Evolutionary conservation across 2,797 vertebrate species (phyloP), one percentile per base, ranked within the genome.

Genomic region (Uromys caudimaculatus): DNA sequence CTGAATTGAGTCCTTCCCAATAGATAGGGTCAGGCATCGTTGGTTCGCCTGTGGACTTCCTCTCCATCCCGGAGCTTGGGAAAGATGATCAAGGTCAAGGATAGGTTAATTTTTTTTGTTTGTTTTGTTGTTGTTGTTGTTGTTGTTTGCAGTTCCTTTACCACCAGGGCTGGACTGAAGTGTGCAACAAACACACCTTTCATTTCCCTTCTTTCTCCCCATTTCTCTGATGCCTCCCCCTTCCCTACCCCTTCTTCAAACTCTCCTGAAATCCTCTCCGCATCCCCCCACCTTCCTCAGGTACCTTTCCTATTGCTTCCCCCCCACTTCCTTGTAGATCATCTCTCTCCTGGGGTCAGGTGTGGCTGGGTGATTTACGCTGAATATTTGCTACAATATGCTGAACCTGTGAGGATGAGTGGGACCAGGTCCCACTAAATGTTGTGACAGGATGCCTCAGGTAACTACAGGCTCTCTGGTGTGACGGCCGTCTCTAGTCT

Each of bases 81-180:
- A 24, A 84, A 85, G 21, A 54, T 54, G 14, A 89, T 85, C 17
- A 92, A 41, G 11, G 54, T 50, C 3, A 86, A 50, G 17, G 56
- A 89, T 47, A 41, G 29, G 35, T 69, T 69, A 32, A 32, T 47
- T 87, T 47, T 75, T 58, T 69, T 73, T 77, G 85, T n/a, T 90
- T 24, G 86, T 93, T 19, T 58, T 60, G 56, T 7, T 58, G 56
- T 62, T 62, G 17, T 58, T 86, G n/a, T 73, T 56, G 76, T 73
- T 77, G 82, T 32, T 90, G 27, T 86, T 94, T 87, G 78, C 79
- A 89, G 52, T 82, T 85, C 41, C 82, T 92, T 91, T 77, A 58
- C 56, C 35, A 83, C 44, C 38, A 64, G n/a, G 10, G 27, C 5
- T n/a, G 0, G 78, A 78, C 5, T n/a, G 0, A 75, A 83, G 32